Conservation (phyloP, 2,797 vertebrate species). For the Psittacula echo region DNA sequence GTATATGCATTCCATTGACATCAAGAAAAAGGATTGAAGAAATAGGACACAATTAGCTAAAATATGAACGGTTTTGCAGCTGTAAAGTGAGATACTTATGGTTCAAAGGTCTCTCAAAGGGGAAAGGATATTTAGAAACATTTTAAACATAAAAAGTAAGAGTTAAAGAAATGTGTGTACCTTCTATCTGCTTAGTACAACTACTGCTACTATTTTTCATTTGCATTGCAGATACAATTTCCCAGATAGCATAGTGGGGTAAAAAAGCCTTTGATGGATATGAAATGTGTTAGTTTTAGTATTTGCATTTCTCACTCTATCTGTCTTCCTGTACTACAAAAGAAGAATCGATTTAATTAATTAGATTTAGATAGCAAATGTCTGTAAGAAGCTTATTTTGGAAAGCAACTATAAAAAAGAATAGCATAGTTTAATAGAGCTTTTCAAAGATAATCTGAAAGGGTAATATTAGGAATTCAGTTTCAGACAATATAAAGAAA, state of each 20-base stretch:
- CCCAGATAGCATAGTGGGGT: conserved; percentile 22
- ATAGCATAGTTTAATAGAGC: not conserved
- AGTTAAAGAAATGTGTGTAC: not conserved
- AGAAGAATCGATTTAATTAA: conserved; percentile 38
- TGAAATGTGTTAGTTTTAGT: not conserved
- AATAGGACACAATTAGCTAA: conserved; percentile 44
- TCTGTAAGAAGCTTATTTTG: not conserved
- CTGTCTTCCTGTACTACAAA: conserved; percentile 23
- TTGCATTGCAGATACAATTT: conserved; percentile 1
- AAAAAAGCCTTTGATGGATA: conserved; percentile 32
- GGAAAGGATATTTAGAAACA: conserved; percentile 9
- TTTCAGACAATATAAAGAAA: not conserved
- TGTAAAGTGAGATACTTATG: conserved; percentile 30
- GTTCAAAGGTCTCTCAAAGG: conserved; percentile 29
- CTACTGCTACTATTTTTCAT: conserved; percentile 31
- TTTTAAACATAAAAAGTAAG: conserved; percentile 4
- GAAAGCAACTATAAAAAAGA: conserved; percentile 4
- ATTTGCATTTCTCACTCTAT: conserved; percentile 38
- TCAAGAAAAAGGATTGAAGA: conserved; percentile 46
- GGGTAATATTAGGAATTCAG: not conserved
- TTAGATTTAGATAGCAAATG: conserved; percentile 7
- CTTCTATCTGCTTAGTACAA: conserved; percentile 24
- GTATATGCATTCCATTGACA: not conserved
- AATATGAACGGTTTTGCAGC: conserved; percentile 54
- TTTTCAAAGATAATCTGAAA: not conserved